Evolutionary conservation across 2,888 invertebrate genomes (phyloP).

Genomic region (Conchocele bisecta): DNA sequence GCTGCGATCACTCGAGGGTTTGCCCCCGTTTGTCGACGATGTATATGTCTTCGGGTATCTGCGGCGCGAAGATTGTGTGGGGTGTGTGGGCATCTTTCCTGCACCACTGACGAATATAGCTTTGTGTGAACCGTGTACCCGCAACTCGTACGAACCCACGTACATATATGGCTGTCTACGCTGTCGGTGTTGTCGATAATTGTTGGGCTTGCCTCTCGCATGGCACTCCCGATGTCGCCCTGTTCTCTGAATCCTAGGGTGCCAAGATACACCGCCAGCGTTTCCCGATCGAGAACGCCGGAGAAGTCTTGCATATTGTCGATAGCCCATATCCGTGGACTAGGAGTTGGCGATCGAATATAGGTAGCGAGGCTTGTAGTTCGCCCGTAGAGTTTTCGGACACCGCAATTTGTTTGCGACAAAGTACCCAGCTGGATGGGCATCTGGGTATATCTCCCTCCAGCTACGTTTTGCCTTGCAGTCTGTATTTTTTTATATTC

Average conservation of each 20-base stretch:
- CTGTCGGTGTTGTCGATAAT: conserved; percentile 11
- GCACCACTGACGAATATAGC: too few relatives aligned
- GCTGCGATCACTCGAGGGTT: conserved; percentile 3
- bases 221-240: conserved; percentile 1
- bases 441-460: not conserved
- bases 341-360: conserved; percentile 8
- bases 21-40: not conserved
- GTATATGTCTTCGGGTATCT: too few relatives aligned
- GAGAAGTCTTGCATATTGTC: conserved; percentile 12
- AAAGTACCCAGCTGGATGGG: not conserved
- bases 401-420: conserved; percentile 9
- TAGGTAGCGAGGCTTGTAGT: conserved; percentile 12
- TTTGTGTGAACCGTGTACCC: not conserved
- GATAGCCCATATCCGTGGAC: conserved; percentile 9
- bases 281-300: too few relatives aligned
- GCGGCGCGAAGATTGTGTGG: too few relatives aligned
- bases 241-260: not conserved
- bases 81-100: too few relatives aligned
- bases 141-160: conserved; percentile 1
- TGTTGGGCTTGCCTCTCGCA: not conserved
- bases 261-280: too few relatives aligned
- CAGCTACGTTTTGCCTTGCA: not conserved
- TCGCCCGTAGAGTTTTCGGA: conserved; percentile 16
- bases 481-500: not conserved
- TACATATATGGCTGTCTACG: not conserved